Evolutionary conservation across 2,888 invertebrate species (phyloP).

Genomic region (Strigamia crassipes): DNA sequence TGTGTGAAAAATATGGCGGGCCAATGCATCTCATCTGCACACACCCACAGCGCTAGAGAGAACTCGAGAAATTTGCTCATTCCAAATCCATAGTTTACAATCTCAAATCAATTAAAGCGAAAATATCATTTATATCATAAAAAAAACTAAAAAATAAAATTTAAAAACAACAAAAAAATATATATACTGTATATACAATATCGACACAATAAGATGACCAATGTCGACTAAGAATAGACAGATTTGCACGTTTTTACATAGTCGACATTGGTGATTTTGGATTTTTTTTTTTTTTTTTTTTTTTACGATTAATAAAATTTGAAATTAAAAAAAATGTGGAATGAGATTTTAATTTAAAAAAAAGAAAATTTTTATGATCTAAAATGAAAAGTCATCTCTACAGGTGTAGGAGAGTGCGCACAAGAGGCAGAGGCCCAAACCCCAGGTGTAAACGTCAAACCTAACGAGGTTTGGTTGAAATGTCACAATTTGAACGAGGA

Average conservation of each 20-base stretch:
- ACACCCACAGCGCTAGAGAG: constrained; percentile 43
- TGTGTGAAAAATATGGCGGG: constrained; percentile 32
- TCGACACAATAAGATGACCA: neutral
- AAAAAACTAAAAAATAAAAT: too few species aligned
- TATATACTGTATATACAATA: neutral
- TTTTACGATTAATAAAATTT: neutral
- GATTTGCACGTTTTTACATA: neutral
- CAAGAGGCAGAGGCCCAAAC: constrained; percentile 45
- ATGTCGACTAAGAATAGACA: neutral
- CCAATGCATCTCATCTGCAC: constrained; percentile 45
- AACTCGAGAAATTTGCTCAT: neutral
- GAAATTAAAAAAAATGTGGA: neutral
- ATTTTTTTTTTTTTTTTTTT: too few species aligned
- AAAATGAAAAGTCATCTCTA: constrained; percentile 17
- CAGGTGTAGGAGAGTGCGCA: constrained; percentile 45
- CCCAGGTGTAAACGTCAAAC: neutral
- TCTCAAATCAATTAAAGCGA: neutral
- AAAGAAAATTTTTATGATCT: neutral
- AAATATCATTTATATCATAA: neutral
- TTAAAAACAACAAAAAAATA: neutral
- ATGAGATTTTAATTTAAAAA: neutral
- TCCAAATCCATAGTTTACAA: neutral
- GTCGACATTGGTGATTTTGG: neutral
- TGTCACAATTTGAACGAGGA: neutral
- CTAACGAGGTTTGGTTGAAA: neutral